Evolutionary conservation across 2,888 invertebrate genomes (phyloP), one percentile per base, ranked within the genome.

Genomic region (Diplolepis rosae): DNA sequence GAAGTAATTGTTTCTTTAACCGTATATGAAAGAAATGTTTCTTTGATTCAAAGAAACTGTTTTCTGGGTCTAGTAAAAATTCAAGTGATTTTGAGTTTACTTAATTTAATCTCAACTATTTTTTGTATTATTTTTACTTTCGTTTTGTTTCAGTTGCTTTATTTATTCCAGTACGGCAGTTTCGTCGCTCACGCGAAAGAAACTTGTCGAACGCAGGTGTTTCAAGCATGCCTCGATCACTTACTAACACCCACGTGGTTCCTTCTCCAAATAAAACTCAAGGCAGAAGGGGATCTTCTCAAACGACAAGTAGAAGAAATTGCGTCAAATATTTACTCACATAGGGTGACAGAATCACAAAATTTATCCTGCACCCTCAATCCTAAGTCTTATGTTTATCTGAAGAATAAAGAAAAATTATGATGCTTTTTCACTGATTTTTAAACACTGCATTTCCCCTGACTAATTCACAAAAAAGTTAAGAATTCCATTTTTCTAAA

Each of bases 321-420:
- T 79, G 73, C 80, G 79, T 82, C 80, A 82, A 84, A 83, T 84
- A 84, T 84, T 84, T 84, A 83, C 82, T 73, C 66, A 68, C 39
- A 69, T 51, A 67, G 27, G 52, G 52, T 52, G 52, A 52, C 52
- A 52, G 52, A 52, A 28, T 52, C 52, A 51, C 27, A 51, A 27
- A 45, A 45, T 45, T 18, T 7, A 1, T 2, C 27, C 52, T 52
- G 28, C 15, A 52, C 28, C 52, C 52, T 52, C 52, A 28, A 28
- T 28, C 7, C 28, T 52, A n/a, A 52, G 28, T n/a, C 52, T n/a
- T n/a, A 24, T 28, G 52, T 52, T 52, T 52, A n/a, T 27, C 52
- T 27, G n/a, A 52, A 28, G 52, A 52, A 28, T 52, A 28, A 52
- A 52, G 3, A 15, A 52, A 52, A 52, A 52, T 52, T 27, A n/a